phyloP scores from a whole-genome alignment of 1,140 invertebrate genomes.

The Tribolium madens region DNA sequence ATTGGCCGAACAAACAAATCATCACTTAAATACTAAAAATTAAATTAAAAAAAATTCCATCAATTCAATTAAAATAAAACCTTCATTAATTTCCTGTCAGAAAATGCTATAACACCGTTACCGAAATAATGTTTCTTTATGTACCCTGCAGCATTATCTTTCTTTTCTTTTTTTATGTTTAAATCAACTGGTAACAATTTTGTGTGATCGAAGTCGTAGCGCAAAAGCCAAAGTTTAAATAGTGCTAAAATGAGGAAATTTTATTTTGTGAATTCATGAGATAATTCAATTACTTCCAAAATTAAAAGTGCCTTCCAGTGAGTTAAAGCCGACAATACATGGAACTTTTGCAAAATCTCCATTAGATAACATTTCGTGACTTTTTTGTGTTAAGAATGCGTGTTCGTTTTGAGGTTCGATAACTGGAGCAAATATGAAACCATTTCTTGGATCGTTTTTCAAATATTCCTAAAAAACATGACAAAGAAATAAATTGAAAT shows the following conservation, averaged over 20 bases:
- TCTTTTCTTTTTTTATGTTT: constrained; percentile 8
- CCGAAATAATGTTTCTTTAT: constrained; percentile 41
- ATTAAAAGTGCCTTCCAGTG: constrained; percentile 49
- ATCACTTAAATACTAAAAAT: constrained; percentile 20
- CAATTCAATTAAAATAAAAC: background rate
- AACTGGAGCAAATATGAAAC: constrained; percentile 51
- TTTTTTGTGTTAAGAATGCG: constrained; percentile 53
- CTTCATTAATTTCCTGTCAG: constrained; percentile 10
- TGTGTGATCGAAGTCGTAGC: constrained; percentile 42
- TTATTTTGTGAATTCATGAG: background rate
- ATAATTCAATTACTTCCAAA: background rate
- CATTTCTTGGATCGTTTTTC: constrained; percentile 7
- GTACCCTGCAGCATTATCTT: background rate
- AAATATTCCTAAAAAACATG: constrained; percentile 14
- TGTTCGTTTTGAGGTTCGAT: constrained; percentile 52
- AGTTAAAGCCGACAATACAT: constrained; percentile 58
- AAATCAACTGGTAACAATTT: constrained; percentile 35
- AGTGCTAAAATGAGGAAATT: constrained; percentile 20
- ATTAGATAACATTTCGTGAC: constrained; percentile 51
- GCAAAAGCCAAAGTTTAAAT: constrained; percentile 20
- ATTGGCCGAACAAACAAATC: constrained; percentile 24
- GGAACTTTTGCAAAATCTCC: constrained; percentile 56
- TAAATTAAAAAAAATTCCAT: background rate
- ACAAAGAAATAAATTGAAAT: background rate
- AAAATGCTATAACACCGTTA: background rate